These are phyloP conservation scores for Coptotermes formosanus DNA, from an alignment of 1,140 invertebrate genomes.

Conservation along the genomic window DNA sequence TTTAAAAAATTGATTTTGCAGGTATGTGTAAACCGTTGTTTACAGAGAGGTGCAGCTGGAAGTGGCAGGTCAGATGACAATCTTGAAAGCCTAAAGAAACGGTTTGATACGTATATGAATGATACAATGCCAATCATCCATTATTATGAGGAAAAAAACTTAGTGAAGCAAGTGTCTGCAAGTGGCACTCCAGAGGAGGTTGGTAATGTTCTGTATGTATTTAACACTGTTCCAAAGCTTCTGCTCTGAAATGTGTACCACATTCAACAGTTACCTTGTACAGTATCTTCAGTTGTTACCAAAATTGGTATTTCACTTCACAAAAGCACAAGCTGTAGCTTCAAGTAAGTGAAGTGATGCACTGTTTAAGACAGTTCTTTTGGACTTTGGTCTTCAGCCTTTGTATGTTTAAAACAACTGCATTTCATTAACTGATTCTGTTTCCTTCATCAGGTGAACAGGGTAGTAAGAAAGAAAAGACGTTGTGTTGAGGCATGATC, in stretches of 20 bases:
- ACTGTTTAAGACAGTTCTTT: too few relatives aligned
- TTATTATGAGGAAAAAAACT: slow-evolving; percentile 68
- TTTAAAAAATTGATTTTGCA: background rate
- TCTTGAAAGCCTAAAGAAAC: slow-evolving; percentile 82
- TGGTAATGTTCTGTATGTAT: background rate
- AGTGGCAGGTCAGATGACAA: slow-evolving; percentile 96
- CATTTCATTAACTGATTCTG: too few relatives aligned
- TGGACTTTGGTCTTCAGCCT: too few relatives aligned
- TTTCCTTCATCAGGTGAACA: too few relatives aligned
- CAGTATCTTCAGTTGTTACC: background rate
- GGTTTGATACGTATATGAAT: slow-evolving; percentile 86
- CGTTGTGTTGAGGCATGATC: too few relatives aligned
- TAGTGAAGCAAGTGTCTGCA: slow-evolving; percentile 80
- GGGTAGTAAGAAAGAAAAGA: too few relatives aligned
- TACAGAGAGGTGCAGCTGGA: slow-evolving; percentile 80
- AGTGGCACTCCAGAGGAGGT: slow-evolving; percentile 67
- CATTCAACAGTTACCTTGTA: background rate
- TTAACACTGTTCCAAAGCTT: background rate
- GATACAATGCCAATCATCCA: slow-evolving; percentile 94
- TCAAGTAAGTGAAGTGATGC: too few relatives aligned
- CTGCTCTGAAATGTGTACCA: background rate
- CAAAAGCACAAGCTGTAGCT: too few relatives aligned
- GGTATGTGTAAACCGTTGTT: slow-evolving; percentile 66
- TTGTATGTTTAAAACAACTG: too few relatives aligned
- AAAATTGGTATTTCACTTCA: too few relatives aligned